Evolutionary conservation across 2,113 vertebrate genomes (phyloP).

Genomic region (Grammomys surdaster): DNA sequence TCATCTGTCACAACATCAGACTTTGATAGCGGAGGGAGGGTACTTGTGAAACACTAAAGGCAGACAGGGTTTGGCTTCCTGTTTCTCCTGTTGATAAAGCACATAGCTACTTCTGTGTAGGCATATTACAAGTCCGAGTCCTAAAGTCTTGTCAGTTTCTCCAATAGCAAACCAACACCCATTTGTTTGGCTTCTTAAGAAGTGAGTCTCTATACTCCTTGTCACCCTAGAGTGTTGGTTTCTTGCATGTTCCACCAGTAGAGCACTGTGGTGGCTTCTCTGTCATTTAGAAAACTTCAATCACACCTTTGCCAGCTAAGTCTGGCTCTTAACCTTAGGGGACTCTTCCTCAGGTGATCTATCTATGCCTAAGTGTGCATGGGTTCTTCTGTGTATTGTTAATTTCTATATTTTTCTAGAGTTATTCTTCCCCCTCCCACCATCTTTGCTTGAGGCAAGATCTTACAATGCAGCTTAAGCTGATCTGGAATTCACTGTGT

Average conservation of each 20-base stretch:
- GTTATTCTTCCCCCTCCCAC: neutral
- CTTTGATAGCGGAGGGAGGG: neutral
- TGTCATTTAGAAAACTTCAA: too few relatives aligned
- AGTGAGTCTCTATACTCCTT: neutral
- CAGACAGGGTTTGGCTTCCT: neutral
- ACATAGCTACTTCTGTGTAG: neutral
- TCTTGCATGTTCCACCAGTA: neutral
- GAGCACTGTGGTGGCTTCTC: neutral
- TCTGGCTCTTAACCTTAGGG: neutral
- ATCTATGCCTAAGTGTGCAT: neutral
- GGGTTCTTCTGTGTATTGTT: neutral
- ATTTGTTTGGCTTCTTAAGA: neutral
- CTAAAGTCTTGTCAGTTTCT: neutral
- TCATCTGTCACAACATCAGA: neutral
- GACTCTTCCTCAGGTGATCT: neutral
- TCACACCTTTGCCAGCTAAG: neutral
- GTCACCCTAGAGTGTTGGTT: neutral
- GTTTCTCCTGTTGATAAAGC: neutral
- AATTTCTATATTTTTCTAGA: neutral
- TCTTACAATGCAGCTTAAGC: neutral
- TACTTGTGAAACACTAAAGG: neutral
- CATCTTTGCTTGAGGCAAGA: too few relatives aligned
- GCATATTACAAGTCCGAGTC: neutral
- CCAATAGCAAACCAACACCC: neutral
- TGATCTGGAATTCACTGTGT: neutral